phyloP scores from a whole-genome alignment of 2,113 vertebrate genomes.

The Poeciliopsis turrubarensis region DNA sequence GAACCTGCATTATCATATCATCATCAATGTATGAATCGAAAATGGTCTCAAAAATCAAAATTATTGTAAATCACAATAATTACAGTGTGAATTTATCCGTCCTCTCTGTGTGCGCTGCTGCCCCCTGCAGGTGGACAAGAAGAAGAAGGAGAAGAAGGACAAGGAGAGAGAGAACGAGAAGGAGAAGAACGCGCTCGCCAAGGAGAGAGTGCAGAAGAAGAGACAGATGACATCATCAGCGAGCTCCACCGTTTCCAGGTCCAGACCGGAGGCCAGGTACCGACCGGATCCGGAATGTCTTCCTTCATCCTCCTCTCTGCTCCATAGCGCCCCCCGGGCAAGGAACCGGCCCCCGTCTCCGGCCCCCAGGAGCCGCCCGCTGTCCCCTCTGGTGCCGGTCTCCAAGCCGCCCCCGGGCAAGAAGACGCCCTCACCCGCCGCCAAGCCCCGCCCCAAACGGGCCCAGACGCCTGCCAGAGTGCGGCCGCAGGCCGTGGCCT shows the following conservation, averaged over 20 bases:
- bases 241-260: slow-evolving; percentile 59
- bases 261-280: slow-evolving; percentile 76
- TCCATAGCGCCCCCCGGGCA: slow-evolving; percentile 74
- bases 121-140: slow-evolving; percentile 80
- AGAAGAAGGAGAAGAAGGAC: slow-evolving; percentile 97
- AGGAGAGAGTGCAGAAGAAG: slow-evolving; percentile 87
- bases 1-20: too few species aligned
- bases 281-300: too few species aligned
- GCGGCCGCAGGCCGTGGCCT: slow-evolving; percentile 66
- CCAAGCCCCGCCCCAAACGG: slow-evolving; percentile 84
- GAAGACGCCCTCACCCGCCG: slow-evolving; percentile 74
- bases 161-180: slow-evolving; percentile 95
- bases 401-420: slow-evolving; percentile 78
- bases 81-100: too few species aligned
- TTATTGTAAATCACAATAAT: too few species aligned
- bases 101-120: background rate
- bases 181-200: slow-evolving; percentile 88
- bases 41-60: too few species aligned
- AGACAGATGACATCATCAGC: slow-evolving; percentile 76
- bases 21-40: too few species aligned
- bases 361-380: slow-evolving; percentile 82
- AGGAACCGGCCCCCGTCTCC: slow-evolving; percentile 87
- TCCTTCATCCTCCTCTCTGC: background rate
- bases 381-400: slow-evolving; percentile 83
- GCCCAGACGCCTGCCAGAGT: slow-evolving; percentile 74